These are phyloP conservation scores for Myiothlypis chrysogaster DNA, from an alignment of 2,797 vertebrate species.

Conservation along the genomic window DNA sequence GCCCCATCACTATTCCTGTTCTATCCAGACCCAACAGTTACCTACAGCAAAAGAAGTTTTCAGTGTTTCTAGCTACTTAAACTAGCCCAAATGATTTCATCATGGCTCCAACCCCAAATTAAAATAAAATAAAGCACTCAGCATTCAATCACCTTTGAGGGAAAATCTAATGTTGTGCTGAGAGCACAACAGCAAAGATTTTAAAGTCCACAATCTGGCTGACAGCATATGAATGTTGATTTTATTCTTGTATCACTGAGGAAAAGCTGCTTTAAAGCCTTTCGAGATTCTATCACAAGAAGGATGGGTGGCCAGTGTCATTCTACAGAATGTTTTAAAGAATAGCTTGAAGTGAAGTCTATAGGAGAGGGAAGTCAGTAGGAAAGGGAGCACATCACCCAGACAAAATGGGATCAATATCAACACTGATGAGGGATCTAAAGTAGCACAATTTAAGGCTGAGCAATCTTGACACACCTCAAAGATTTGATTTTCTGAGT, in stretches of 20 bases:
- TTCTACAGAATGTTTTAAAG: not conserved
- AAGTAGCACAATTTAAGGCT: not conserved
- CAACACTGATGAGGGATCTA: not conserved
- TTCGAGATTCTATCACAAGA: not conserved
- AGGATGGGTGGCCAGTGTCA: not conserved
- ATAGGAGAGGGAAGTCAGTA: not conserved
- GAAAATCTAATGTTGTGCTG: not conserved
- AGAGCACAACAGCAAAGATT: not conserved
- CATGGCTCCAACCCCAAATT: not conserved
- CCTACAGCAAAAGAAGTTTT: slow-evolving; percentile 65
- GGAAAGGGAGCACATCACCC: not conserved
- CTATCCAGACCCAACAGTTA: slow-evolving; percentile 63
- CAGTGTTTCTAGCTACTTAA: slow-evolving; percentile 62
- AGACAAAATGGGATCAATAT: not conserved
- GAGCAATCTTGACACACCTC: not conserved
- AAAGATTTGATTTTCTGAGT: not conserved
- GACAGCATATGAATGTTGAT: not conserved
- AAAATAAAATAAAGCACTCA: not conserved
- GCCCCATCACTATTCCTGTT: slow-evolving; percentile 73
- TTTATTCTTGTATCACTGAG: not conserved
- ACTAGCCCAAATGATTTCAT: not conserved
- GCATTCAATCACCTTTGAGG: not conserved
- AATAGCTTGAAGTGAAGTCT: not conserved
- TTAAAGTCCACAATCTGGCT: not conserved
- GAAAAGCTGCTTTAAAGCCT: not conserved